A percentile compares a stretch with the other conserved stretches of the same genome.
These are phyloP conservation scores for Mimumesa dahlbomi DNA, from an alignment of 2,888 invertebrate species.

Conservation along the genomic window DNA sequence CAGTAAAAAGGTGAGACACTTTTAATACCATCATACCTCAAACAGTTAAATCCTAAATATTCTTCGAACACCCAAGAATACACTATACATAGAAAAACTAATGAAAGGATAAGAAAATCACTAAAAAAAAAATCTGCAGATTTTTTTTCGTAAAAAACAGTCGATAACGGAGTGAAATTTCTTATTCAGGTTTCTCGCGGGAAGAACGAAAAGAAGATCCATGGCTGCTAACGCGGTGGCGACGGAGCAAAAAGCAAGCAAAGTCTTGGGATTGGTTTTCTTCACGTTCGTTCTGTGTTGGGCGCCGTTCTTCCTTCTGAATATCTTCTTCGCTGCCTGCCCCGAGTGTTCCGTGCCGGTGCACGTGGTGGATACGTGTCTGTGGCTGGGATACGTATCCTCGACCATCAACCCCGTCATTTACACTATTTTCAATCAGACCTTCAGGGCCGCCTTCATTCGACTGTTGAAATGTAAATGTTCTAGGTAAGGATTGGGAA, in stretches of 20 bases:
- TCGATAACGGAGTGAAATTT: neutral
- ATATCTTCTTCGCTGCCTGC: conserved; percentile 93
- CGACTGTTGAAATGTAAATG: conserved; percentile 89
- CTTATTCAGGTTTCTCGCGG: conserved; percentile 84
- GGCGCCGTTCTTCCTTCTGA: conserved; percentile 95
- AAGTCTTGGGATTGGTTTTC: conserved; percentile 94
- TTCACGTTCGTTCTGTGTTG: conserved; percentile 96
- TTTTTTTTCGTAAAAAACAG: no score
- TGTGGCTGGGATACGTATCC: conserved; percentile 96
- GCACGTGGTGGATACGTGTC: conserved; percentile 89
- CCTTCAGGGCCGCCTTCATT: conserved; percentile 92
- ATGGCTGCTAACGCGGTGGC: conserved; percentile 90
- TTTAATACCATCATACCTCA: no score
- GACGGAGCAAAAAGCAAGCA: conserved; percentile 97
- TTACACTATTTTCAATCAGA: conserved; percentile 95
- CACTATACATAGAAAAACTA: no score
- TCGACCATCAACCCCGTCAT: conserved; percentile 97
- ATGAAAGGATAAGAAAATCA: no score
- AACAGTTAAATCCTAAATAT: no score
- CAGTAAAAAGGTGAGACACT: no score
- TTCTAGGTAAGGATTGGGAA: conserved; percentile 83
- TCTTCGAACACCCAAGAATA: no score
- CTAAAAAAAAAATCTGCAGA: no score
- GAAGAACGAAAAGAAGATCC: conserved; percentile 86
- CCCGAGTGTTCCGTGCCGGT: conserved; percentile 89